Percentiles rank a stretch among this genome's conserved stretches.
These are phyloP conservation scores for Drosophila nannoptera DNA, from an alignment of 1,140 invertebrate genomes.

Conservation along the genomic window DNA sequence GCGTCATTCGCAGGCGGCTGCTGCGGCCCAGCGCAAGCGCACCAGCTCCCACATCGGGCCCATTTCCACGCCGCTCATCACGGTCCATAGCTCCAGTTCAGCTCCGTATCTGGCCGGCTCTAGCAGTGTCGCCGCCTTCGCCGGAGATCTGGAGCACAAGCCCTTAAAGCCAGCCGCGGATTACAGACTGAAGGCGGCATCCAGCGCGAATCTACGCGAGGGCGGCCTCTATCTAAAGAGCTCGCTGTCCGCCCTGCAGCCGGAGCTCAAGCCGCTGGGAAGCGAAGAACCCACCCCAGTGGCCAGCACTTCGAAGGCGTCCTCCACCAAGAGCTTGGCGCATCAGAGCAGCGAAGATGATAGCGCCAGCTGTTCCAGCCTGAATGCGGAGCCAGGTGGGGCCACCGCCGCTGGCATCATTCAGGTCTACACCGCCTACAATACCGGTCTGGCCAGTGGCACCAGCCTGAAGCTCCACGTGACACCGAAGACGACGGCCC, in stretches of 20 bases:
- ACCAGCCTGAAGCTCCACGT: slow-evolving; percentile 96
- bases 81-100: slow-evolving; percentile 71
- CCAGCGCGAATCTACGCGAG: slow-evolving; percentile 74
- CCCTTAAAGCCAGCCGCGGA: slow-evolving; percentile 48
- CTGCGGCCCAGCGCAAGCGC: slow-evolving; percentile 71
- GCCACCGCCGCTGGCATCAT: slow-evolving; percentile 82
- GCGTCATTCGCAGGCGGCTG: slow-evolving; percentile 56
- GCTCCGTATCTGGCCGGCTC: slow-evolving; percentile 73
- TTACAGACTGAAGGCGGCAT: slow-evolving; percentile 59
- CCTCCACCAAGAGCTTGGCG: slow-evolving; percentile 59
- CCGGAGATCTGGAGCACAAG: slow-evolving; percentile 81
- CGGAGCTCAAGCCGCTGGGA: slow-evolving; percentile 58
- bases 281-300: slow-evolving; percentile 42
- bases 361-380: slow-evolving; percentile 67
- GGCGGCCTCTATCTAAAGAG: slow-evolving; percentile 80
- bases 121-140: slow-evolving; percentile 58
- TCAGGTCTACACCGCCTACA: slow-evolving; percentile 96
- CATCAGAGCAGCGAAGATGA: slow-evolving; percentile 73
- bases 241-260: slow-evolving; percentile 63
- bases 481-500: slow-evolving; percentile 91
- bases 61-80: slow-evolving; percentile 57
- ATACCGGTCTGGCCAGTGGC: slow-evolving; percentile 93
- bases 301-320: slow-evolving; percentile 61
- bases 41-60: slow-evolving; percentile 79
- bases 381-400: slow-evolving; percentile 53